phyloP scores from a whole-genome alignment of 2,113 vertebrate genomes.

The Petroica traversi region DNA sequence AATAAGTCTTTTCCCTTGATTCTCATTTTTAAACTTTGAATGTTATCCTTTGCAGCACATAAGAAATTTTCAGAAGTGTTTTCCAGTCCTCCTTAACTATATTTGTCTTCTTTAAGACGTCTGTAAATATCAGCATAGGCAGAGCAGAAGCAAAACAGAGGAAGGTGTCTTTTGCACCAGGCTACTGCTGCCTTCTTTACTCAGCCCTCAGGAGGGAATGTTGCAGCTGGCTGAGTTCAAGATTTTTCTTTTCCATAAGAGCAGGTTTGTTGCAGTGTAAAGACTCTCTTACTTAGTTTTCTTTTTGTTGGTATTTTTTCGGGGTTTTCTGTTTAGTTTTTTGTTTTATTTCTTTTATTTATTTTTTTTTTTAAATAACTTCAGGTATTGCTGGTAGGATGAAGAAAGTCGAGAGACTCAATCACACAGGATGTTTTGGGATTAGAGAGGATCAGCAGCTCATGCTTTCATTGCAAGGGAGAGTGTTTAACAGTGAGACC shows the following conservation, averaged over 20 bases:
- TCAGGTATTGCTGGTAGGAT: background rate
- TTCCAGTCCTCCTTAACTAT: background rate
- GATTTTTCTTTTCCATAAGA: background rate
- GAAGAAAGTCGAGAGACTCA: background rate
- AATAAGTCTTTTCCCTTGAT: background rate
- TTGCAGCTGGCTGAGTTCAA: background rate
- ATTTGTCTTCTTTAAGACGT: background rate
- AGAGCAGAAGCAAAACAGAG: background rate
- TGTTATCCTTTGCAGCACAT: background rate
- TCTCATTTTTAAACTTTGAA: background rate
- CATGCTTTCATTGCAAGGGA: background rate
- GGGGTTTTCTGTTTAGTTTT: background rate
- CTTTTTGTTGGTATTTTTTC: too few relatives aligned
- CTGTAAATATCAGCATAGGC: background rate
- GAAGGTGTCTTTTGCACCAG: background rate
- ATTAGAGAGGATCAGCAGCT: slow-evolving; percentile 45
- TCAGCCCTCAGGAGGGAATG: background rate
- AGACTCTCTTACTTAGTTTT: background rate
- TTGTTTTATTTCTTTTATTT: background rate
- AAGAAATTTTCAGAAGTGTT: background rate
- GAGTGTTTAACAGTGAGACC: background rate
- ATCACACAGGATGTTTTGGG: slow-evolving; percentile 22
- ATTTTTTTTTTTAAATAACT: background rate
- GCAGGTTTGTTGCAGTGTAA: background rate
- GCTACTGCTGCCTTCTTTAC: background rate